A percentile compares a stretch with the other conserved stretches of the same genome.
Evolutionary conservation across 2,888 invertebrate genomes (phyloP).

Genomic region (Rhagonycha lutea): DNA sequence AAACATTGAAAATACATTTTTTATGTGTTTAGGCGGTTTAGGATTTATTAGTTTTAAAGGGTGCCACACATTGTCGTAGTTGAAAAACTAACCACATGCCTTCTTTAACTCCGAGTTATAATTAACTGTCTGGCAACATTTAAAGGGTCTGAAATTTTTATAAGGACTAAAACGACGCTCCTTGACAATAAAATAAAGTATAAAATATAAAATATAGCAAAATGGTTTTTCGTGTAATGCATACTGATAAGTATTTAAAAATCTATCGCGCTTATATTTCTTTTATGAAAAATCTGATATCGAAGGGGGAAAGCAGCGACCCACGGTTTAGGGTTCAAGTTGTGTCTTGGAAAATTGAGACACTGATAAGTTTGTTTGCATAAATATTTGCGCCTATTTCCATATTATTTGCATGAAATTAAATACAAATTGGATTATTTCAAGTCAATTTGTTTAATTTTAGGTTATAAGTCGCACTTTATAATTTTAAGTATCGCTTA

Average conservation of each 20-base stretch:
- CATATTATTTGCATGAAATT: constrained; percentile 8
- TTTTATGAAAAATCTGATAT: neutral
- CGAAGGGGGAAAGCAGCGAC: neutral
- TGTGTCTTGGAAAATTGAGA: neutral
- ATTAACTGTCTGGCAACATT: neutral
- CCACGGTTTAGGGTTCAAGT: neutral
- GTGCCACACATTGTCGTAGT: neutral
- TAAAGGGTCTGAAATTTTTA: neutral
- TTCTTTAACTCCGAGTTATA: neutral
- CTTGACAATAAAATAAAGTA: neutral
- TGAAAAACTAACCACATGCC: no score
- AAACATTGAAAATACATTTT: neutral
- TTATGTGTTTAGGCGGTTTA: neutral
- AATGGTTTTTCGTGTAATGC: neutral
- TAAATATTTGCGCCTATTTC: constrained; percentile 1
- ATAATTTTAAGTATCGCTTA: neutral
- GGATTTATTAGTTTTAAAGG: neutral
- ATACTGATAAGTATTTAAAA: neutral
- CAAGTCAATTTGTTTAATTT: constrained; percentile 1
- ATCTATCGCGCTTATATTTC: neutral
- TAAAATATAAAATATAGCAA: neutral
- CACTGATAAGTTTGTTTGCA: constrained; percentile 4
- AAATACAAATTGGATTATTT: constrained; percentile 5
- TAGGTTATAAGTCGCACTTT: neutral
- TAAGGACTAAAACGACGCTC: neutral